These are phyloP conservation scores for Gallinago undulata DNA, from an alignment of 2,113 vertebrate species.

Conservation along the genomic window DNA sequence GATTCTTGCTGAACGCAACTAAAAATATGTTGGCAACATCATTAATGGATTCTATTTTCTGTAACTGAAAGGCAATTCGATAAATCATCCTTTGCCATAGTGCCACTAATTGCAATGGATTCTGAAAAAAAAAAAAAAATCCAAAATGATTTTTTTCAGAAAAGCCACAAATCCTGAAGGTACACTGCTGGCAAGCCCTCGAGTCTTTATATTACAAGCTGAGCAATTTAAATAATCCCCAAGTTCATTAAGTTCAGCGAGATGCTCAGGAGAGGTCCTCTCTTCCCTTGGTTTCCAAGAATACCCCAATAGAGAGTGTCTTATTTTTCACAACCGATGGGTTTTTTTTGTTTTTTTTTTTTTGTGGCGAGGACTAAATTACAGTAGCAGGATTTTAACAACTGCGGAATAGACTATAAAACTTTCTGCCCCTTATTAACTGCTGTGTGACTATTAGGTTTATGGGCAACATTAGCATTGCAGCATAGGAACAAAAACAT, in stretches of 20 bases:
- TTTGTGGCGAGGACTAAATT: slow-evolving; percentile 21
- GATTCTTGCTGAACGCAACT: slow-evolving; percentile 15
- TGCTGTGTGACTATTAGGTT: slow-evolving; percentile 51
- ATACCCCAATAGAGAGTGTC: neutral
- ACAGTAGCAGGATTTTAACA: slow-evolving; percentile 67
- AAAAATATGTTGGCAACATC: slow-evolving; percentile 44
- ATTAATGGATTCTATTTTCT: slow-evolving; percentile 30
- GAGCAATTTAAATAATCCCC: slow-evolving; percentile 30
- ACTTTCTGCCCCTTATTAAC: slow-evolving; percentile 72
- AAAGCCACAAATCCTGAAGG: slow-evolving; percentile 30
- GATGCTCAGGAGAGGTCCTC: slow-evolving; percentile 8
- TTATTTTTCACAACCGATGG: slow-evolving; percentile 4
- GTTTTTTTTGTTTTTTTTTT: neutral
- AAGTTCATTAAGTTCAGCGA: neutral
- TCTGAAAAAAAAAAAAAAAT: neutral
- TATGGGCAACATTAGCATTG: slow-evolving; percentile 62
- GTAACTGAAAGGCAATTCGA: slow-evolving; percentile 16
- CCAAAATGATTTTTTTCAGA: neutral
- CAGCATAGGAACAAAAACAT: slow-evolving; percentile 57
- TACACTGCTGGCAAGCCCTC: slow-evolving; percentile 1
- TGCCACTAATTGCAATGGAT: slow-evolving; percentile 18
- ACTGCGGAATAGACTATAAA: slow-evolving; percentile 66
- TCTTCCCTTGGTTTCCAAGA: slow-evolving; percentile 22
- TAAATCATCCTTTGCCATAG: neutral
- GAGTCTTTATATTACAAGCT: neutral